Percentiles rank a stretch among this genome's conserved stretches.
phyloP scores from a whole-genome alignment of 1,140 invertebrate genomes.

The Pectinophora gossypiella region DNA sequence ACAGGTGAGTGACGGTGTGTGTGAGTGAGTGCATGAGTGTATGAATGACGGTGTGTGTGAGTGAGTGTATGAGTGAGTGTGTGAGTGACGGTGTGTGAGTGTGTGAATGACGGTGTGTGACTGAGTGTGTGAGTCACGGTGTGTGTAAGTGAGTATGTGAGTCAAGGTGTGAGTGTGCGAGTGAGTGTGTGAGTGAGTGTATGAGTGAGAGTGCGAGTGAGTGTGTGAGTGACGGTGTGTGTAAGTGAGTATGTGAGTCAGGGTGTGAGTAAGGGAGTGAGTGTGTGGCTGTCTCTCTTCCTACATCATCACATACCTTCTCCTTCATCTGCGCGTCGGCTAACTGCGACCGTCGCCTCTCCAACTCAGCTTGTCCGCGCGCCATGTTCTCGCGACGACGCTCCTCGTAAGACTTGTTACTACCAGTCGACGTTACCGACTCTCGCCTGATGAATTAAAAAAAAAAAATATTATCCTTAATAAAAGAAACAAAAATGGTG shows the following conservation, averaged over 20 bases:
- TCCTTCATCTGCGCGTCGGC: slow-evolving; percentile 91
- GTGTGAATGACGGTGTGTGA: not conserved
- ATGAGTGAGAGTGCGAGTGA: not conserved
- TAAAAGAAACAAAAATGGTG: no score
- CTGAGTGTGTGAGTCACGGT: not conserved
- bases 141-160: not conserved
- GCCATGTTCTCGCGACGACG: slow-evolving; percentile 98
- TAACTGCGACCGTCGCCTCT: slow-evolving; percentile 90
- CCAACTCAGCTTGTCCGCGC: slow-evolving; percentile 97
- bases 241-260: not conserved
- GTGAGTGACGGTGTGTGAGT: not conserved
- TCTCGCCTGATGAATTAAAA: slow-evolving; percentile 59
- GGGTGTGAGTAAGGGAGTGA: not conserved
- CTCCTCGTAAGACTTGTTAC: slow-evolving; percentile 94
- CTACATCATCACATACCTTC: slow-evolving; percentile 45
- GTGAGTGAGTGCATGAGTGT: no score
- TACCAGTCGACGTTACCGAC: slow-evolving; percentile 66
- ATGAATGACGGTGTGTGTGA: no score
- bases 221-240: not conserved
- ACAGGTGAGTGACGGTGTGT: no score
- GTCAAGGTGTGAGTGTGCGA: not conserved
- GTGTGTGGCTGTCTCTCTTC: not conserved
- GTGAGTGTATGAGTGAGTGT: no score
- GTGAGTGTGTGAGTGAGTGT: not conserved
- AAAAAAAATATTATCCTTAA: not conserved